phyloP scores from a whole-genome alignment of 2,797 vertebrate species.

The Taenioides sp. region DNA sequence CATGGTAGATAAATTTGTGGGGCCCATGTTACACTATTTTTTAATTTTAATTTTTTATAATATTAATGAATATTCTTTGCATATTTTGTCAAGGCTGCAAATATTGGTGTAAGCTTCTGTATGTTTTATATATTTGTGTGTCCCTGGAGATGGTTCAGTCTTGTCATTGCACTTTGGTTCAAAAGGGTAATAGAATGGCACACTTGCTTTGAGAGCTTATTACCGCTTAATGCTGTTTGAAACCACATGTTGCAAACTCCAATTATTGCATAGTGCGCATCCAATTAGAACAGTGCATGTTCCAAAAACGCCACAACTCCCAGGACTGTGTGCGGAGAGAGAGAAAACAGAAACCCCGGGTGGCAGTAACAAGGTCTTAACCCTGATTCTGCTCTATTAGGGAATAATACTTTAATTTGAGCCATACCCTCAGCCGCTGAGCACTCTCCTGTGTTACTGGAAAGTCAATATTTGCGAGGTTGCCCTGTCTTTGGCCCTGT shows the following conservation, averaged over 20 bases:
- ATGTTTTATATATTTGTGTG: slow-evolving; percentile 13
- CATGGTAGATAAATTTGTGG: too few relatives aligned
- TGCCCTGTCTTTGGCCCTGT: slow-evolving; percentile 39
- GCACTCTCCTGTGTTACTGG: slow-evolving; percentile 58
- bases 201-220: slow-evolving; percentile 65
- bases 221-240: slow-evolving; percentile 62
- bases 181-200: slow-evolving; percentile 60
- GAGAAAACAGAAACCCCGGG: slow-evolving; percentile 68
- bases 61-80: too few relatives aligned
- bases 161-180: slow-evolving; percentile 41
- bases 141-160: slow-evolving; percentile 13
- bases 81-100: not conserved
- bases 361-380: slow-evolving; percentile 78
- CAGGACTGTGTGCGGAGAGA: slow-evolving; percentile 56
- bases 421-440: slow-evolving; percentile 68
- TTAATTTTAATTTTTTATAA: too few relatives aligned
- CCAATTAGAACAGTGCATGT: slow-evolving; percentile 66
- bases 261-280: slow-evolving; percentile 67
- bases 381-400: slow-evolving; percentile 68
- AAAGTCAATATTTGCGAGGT: slow-evolving; percentile 69
- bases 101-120: not conserved
- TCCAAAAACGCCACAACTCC: slow-evolving; percentile 62
- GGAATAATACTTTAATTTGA: slow-evolving; percentile 76
- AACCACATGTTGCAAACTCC: slow-evolving; percentile 53
- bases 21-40: too few relatives aligned